These are phyloP conservation scores for Tachycineta bicolor DNA, from an alignment of 2,113 vertebrate species.

Conservation along the genomic window DNA sequence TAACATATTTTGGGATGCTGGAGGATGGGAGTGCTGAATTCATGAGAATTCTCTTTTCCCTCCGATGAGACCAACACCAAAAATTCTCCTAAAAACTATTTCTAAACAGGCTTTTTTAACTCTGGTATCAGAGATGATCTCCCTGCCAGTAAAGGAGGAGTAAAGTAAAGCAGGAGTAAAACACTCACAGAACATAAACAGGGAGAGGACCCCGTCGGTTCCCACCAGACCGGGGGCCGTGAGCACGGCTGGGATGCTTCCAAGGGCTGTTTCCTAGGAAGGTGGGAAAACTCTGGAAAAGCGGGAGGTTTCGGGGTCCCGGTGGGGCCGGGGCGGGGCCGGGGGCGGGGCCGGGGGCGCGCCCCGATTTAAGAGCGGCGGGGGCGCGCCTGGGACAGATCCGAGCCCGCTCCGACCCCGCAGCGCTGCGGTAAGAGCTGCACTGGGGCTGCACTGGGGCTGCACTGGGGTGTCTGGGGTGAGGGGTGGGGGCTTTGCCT, in stretches of 20 bases:
- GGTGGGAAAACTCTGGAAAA: not conserved
- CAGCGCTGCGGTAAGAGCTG: not conserved
- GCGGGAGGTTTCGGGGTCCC: not conserved
- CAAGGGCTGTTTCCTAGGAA: accelerated
- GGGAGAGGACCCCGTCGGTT: not conserved
- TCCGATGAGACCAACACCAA: too few species aligned
- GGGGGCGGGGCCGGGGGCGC: not conserved
- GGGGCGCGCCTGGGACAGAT: not conserved
- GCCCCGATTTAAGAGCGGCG: not conserved
- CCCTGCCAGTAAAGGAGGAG: not conserved
- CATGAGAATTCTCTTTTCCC: not conserved
- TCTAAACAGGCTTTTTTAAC: not conserved
- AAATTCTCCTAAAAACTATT: not conserved
- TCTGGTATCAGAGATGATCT: not conserved
- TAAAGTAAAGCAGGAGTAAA: not conserved
- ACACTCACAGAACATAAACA: accelerated
- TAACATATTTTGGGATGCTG: not conserved
- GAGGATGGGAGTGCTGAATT: too few species aligned
- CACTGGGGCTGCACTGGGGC: not conserved
- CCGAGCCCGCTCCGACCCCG: not conserved
- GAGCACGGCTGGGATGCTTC: not conserved
- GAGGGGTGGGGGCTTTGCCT: not conserved
- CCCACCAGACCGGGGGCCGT: accelerated
- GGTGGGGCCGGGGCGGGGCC: not conserved
- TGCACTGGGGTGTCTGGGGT: not conserved